These are phyloP conservation scores for Mus spretus DNA, from an alignment of 2,797 vertebrate genomes.

Conservation along the genomic window DNA sequence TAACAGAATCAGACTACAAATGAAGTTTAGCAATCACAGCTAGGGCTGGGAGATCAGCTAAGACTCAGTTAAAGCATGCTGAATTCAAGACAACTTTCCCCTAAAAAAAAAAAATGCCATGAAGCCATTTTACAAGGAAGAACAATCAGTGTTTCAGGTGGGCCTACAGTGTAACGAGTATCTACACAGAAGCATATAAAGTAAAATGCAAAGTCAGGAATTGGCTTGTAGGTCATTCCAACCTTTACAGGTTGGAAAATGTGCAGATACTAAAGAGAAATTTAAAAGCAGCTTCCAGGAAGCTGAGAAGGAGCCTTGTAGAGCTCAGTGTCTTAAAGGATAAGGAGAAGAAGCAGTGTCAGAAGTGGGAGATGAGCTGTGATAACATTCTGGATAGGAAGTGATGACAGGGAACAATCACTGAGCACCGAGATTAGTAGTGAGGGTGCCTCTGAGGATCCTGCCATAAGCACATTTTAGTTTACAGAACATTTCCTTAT, in stretches of 20 bases:
- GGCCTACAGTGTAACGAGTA: neutral
- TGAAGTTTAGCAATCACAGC: neutral
- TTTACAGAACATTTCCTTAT: neutral
- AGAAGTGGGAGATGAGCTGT: neutral
- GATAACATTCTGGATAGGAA: neutral
- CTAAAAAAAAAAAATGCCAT: neutral
- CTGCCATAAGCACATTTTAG: neutral
- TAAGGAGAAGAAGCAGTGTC: neutral
- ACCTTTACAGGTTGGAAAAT: neutral
- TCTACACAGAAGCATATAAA: neutral
- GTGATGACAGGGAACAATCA: neutral
- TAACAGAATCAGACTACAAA: neutral
- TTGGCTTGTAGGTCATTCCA: neutral
- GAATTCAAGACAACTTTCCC: neutral
- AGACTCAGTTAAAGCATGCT: too few relatives aligned
- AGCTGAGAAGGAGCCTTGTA: neutral
- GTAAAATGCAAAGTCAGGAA: neutral
- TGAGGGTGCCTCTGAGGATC: neutral
- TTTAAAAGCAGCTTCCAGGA: neutral
- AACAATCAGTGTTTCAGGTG: neutral
- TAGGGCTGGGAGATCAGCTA: neutral
- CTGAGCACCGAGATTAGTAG: neutral
- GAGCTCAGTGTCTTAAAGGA: neutral
- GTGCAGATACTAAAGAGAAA: neutral
- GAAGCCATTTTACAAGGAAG: neutral